phyloP scores from a whole-genome alignment of 1,140 invertebrate species.

The Contarinia nasturtii region DNA sequence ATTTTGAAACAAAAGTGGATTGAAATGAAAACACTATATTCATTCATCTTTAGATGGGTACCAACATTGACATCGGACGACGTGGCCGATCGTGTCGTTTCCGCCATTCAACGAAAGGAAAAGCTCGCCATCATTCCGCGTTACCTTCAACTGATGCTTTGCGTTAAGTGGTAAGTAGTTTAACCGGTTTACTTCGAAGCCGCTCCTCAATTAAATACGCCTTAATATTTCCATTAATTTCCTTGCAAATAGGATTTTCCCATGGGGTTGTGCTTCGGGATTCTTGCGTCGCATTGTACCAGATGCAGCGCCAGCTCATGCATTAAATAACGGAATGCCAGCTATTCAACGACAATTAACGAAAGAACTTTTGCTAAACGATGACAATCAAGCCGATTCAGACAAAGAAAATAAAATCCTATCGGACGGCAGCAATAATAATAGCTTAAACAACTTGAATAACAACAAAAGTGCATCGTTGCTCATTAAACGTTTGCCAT shows the following conservation, averaged over 20 bases:
- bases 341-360: not conserved
- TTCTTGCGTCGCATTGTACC: constrained; percentile 40
- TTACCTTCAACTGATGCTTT: constrained; percentile 40
- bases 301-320: constrained; percentile 34
- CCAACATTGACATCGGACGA: constrained; percentile 69
- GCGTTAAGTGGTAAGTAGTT: constrained; percentile 43
- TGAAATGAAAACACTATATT: not conserved
- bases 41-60: constrained; percentile 38
- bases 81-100: constrained; percentile 66
- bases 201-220: too few species aligned
- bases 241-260: constrained; percentile 36
- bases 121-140: constrained; percentile 58
- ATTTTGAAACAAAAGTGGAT: not conserved
- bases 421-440: too few species aligned
- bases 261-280: constrained; percentile 40
- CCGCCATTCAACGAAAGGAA: constrained; percentile 64
- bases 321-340: not conserved
- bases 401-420: too few species aligned
- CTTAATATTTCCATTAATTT: constrained; percentile 5
- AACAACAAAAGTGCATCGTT: constrained; percentile 17
- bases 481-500: constrained; percentile 20
- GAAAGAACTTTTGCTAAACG: not conserved
- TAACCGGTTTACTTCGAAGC: too few species aligned
- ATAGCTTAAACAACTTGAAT: not conserved
- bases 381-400: not conserved